These are phyloP conservation scores for Holacanthus passer DNA, from an alignment of 2,113 vertebrate species.

Conservation along the genomic window DNA sequence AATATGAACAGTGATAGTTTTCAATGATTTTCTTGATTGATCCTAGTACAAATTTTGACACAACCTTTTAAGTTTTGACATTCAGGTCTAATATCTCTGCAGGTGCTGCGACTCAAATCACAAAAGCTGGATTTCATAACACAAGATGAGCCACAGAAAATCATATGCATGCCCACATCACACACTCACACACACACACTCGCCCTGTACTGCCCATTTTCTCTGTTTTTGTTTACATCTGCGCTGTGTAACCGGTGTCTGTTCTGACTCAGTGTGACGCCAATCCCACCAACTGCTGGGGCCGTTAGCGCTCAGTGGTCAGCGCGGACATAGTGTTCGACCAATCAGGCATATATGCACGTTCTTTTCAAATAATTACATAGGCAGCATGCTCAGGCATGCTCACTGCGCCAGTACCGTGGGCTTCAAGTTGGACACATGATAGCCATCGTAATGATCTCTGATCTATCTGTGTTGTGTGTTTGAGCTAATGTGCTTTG, in stretches of 20 bases:
- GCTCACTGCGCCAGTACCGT: conserved; percentile 25
- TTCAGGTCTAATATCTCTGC: not conserved
- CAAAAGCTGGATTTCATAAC: conserved; percentile 35
- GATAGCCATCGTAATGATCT: conserved; percentile 27
- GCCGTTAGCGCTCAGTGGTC: conserved; percentile 24
- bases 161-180: conserved; percentile 21
- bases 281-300: conserved; percentile 52
- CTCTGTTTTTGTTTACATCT: conserved; percentile 73
- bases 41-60: not conserved
- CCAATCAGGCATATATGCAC: conserved; percentile 60
- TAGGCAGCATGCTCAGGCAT: conserved; percentile 60
- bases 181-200: conserved; percentile 7
- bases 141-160: not conserved
- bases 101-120: not conserved
- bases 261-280: conserved; percentile 58
- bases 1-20: not conserved
- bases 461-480: conserved; percentile 10
- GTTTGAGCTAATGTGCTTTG: not conserved
- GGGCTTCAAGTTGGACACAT: conserved; percentile 47
- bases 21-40: not conserved
- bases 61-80: not conserved
- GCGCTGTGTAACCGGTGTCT: conserved; percentile 1
- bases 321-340: conserved; percentile 59
- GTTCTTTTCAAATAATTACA: conserved; percentile 63
- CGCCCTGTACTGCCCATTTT: conserved; percentile 25